Percentiles rank a stretch among this genome's conserved stretches.
Evolutionary conservation across 2,888 invertebrate species (phyloP).

Genomic region (Pseudeuparius sepicola): DNA sequence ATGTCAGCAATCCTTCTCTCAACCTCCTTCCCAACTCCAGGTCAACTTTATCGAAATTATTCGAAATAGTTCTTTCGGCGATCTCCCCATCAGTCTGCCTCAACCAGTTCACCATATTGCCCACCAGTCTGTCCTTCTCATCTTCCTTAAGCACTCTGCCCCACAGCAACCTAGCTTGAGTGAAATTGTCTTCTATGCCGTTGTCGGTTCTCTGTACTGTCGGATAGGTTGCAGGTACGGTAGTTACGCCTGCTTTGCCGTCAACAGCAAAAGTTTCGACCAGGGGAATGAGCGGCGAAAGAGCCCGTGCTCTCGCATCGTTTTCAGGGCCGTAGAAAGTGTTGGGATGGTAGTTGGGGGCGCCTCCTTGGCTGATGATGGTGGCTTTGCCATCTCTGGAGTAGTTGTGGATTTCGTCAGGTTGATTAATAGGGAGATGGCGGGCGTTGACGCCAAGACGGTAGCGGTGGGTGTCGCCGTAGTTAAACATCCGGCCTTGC

Average conservation of each 20-base stretch:
- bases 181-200: slow-evolving; percentile 81
- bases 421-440: slow-evolving; percentile 92
- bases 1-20: slow-evolving; percentile 42
- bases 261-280: no score
- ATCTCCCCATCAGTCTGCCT: slow-evolving; percentile 72
- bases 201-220: slow-evolving; percentile 55
- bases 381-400: slow-evolving; percentile 73
- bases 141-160: slow-evolving; percentile 55
- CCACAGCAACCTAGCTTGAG: slow-evolving; percentile 54
- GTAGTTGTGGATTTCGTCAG: slow-evolving; percentile 68
- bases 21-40: slow-evolving; percentile 67
- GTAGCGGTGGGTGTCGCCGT: slow-evolving; percentile 86
- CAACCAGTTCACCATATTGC: slow-evolving; percentile 73
- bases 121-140: slow-evolving; percentile 58
- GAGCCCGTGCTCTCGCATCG: slow-evolving; percentile 52
- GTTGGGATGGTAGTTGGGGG: slow-evolving; percentile 95
- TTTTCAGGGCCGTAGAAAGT: slow-evolving; percentile 84
- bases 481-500: slow-evolving; percentile 77
- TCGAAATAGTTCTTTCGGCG: slow-evolving; percentile 73
- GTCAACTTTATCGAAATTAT: slow-evolving; percentile 74
- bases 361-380: slow-evolving; percentile 70
- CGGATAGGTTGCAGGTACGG: no score
- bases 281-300: slow-evolving; percentile 48
- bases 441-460: slow-evolving; percentile 83
- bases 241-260: no score